phyloP scores from a whole-genome alignment of 2,888 invertebrate species.

The Leucophenga montana region DNA sequence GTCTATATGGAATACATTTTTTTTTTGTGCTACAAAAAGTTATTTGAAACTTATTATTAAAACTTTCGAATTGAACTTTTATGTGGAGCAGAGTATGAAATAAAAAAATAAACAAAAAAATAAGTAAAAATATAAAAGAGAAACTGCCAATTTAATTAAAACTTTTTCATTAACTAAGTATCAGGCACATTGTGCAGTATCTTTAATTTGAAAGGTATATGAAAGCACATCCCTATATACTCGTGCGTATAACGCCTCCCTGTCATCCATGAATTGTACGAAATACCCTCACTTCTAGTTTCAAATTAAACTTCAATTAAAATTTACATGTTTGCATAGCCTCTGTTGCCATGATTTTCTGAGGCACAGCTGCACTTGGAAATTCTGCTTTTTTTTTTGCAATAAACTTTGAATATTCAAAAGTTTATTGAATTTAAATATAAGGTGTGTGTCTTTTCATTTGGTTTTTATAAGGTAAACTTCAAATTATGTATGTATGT shows the following conservation, averaged over 20 bases:
- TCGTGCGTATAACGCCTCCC: neutral
- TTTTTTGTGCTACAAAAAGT: neutral
- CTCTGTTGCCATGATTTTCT: neutral
- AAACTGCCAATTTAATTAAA: conserved; percentile 26
- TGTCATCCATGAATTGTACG: neutral
- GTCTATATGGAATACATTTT: too few relatives aligned
- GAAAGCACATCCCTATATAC: neutral
- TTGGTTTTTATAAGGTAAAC: too few relatives aligned
- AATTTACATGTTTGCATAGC: neutral
- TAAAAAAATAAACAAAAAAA: conserved; percentile 3
- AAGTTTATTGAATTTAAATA: neutral
- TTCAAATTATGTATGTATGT: too few relatives aligned
- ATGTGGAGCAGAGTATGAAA: neutral
- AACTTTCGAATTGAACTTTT: conserved; percentile 19
- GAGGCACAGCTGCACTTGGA: neutral
- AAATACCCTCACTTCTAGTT: neutral
- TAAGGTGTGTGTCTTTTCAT: neutral
- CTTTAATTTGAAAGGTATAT: too few relatives aligned
- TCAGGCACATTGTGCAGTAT: neutral
- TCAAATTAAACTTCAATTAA: conserved; percentile 24
- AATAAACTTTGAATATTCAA: neutral
- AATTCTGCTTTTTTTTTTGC: conserved; percentile 1
- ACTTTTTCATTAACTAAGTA: conserved; percentile 28
- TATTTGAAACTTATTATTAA: conserved; percentile 3
- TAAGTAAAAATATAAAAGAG: neutral